These are phyloP conservation scores for Chrysotoxum bicinctum DNA, from an alignment of 2,888 invertebrate species.

Conservation along the genomic window DNA sequence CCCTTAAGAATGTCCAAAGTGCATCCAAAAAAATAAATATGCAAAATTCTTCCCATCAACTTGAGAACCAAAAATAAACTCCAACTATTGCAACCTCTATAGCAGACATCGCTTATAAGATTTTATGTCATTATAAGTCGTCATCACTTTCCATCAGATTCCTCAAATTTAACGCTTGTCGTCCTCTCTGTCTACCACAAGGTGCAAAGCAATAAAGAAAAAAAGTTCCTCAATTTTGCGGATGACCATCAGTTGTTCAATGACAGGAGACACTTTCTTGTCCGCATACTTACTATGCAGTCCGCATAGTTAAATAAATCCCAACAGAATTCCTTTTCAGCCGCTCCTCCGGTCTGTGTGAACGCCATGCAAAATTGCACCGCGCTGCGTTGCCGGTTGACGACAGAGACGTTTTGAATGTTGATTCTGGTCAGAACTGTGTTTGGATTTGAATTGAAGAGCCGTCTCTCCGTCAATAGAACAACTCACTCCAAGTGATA, in stretches of 20 bases:
- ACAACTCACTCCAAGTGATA: conserved; percentile 50
- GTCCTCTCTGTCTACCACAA: neutral
- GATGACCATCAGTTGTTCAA: neutral
- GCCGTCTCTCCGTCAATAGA: conserved; percentile 31
- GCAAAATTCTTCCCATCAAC: no score
- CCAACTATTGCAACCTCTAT: no score
- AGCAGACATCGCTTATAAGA: neutral
- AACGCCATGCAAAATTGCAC: neutral
- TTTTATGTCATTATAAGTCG: neutral
- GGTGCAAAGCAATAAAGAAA: neutral
- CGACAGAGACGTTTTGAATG: conserved; percentile 1
- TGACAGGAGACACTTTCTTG: neutral
- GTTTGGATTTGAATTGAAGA: conserved; percentile 31
- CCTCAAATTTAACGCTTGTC: neutral
- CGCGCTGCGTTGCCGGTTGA: neutral
- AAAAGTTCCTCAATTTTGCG: neutral
- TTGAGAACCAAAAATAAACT: no score
- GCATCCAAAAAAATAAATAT: no score
- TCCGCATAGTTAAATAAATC: conserved; percentile 47
- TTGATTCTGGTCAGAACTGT: conserved; percentile 47
- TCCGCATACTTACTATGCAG: conserved; percentile 51
- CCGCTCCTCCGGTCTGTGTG: neutral
- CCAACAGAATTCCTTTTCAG: conserved; percentile 53
- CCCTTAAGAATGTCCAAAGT: no score
- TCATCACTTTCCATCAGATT: neutral